A percentile compares a stretch with the other conserved stretches of the same genome.
These are phyloP conservation scores for Ivindomyrus marchei DNA, from an alignment of 2,113 vertebrate species.

Conservation along the genomic window DNA sequence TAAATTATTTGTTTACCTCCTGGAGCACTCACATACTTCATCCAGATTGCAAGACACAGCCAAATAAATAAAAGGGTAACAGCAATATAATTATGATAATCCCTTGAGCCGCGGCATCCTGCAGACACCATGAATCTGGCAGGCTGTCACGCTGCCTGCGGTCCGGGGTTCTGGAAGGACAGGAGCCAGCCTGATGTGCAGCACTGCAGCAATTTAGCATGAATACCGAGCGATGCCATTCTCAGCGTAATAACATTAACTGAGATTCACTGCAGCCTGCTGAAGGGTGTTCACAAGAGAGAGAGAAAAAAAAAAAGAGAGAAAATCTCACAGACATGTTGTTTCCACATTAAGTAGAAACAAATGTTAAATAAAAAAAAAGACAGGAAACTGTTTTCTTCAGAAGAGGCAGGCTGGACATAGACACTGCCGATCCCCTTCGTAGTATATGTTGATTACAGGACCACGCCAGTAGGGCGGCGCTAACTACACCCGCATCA, in stretches of 20 bases:
- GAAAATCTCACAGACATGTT: background rate
- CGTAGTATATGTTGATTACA: background rate
- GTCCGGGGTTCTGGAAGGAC: background rate
- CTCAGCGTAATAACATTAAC: background rate
- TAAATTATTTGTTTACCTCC: constrained; percentile 6
- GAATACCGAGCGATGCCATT: background rate
- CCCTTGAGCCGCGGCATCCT: background rate
- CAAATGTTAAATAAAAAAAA: background rate
- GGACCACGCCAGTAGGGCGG: background rate
- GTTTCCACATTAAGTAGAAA: background rate
- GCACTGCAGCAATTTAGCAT: background rate
- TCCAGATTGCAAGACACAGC: background rate
- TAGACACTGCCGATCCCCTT: background rate
- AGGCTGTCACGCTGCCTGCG: background rate
- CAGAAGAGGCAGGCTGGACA: background rate
- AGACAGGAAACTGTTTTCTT: background rate
- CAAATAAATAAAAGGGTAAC: constrained; percentile 7
- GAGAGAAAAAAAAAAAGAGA: no score
- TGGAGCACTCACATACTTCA: background rate
- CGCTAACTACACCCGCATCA: background rate
- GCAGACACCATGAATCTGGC: background rate
- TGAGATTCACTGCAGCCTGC: background rate
- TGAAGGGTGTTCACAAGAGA: background rate
- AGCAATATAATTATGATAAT: constrained; percentile 4
- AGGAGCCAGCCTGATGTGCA: background rate